Base-by-base conservation (phyloP, 2,888 invertebrate species). In the Sinhomidia bicolor region DNA sequence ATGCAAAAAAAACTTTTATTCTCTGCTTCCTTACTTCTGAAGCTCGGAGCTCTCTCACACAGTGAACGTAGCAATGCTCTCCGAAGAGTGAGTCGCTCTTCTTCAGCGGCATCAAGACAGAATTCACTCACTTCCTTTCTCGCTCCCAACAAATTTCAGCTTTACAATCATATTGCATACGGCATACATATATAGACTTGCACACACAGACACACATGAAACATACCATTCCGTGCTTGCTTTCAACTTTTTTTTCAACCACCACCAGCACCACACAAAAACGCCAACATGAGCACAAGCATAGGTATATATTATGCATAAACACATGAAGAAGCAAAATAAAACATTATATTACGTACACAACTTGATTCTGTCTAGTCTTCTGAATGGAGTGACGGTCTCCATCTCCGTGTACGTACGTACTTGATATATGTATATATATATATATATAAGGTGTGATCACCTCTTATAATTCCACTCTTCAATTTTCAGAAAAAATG, bases 51-150 rank as follows among this genome's bases (percentile, higher is more conserved):
- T 78, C 44, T 36, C 44, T 47, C 41, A 12, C 20, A 62, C 51
- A n/a, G 54, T 78, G 62, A 78, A 68, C 68, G 78, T 79, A 79
- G 41, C 81, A 88, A 83, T 79, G 83, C 88, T 76, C 83, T 88
- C 88, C 82, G 81, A 88, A 88, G 83, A 88, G 83, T 88, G 83
- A 68, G 76, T 79, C 88, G 54, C 60, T 88, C 54, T 78, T 82
- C 74, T 78, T 57, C 76, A 83, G 83, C 88, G 79, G 88, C 80
- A 80, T 80, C 80, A 79, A 81, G 68, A 57, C 76, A 85, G 65
- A 85, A 80, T 82, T 78, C 44, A 71, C 71, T 60, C 78, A 83
- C 88, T 88, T 88, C 88, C 88, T 88, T 88, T 88, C 88, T 83
- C 83, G 88, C 71, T 68, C 74, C 41, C 29, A 76, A 76, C 47